phyloP scores from a whole-genome alignment of 2,797 vertebrate genomes.

The Urophycis tenuis region DNA sequence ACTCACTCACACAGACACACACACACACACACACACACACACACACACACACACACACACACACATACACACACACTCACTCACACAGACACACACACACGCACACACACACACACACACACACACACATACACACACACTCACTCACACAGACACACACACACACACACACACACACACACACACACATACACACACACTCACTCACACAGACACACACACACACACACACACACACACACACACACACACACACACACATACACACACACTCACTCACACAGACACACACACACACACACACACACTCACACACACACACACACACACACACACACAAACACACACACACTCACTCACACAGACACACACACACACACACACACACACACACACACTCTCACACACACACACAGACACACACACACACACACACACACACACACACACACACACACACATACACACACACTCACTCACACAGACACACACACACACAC shows the following conservation, averaged over 20 bases:
- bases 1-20: slow-evolving; percentile 16
- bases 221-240: slow-evolving; percentile 20
- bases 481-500: slow-evolving; percentile 17
- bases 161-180: slow-evolving; percentile 13
- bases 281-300: slow-evolving; percentile 13
- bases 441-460: slow-evolving; percentile 21
- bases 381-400: slow-evolving; percentile 14
- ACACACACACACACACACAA: slow-evolving; percentile 21
- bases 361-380: slow-evolving; percentile 17
- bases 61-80: too few relatives aligned
- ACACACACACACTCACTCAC: slow-evolving; percentile 20
- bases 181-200: too few relatives aligned
- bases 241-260: slow-evolving; percentile 21
- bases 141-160: slow-evolving; percentile 18
- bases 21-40: slow-evolving; percentile 20
- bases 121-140: slow-evolving; percentile 19
- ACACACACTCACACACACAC: slow-evolving; percentile 5
- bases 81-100: slow-evolving; percentile 3
- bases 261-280: slow-evolving; percentile 16
- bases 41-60: slow-evolving; percentile 10
- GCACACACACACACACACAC: slow-evolving; percentile 20
- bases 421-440: neutral
- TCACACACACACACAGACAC: too few relatives aligned
- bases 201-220: neutral
- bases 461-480: slow-evolving; percentile 20